Evolutionary conservation across 2,888 invertebrate genomes (phyloP).

Genomic region (Epistrophe eligans): DNA sequence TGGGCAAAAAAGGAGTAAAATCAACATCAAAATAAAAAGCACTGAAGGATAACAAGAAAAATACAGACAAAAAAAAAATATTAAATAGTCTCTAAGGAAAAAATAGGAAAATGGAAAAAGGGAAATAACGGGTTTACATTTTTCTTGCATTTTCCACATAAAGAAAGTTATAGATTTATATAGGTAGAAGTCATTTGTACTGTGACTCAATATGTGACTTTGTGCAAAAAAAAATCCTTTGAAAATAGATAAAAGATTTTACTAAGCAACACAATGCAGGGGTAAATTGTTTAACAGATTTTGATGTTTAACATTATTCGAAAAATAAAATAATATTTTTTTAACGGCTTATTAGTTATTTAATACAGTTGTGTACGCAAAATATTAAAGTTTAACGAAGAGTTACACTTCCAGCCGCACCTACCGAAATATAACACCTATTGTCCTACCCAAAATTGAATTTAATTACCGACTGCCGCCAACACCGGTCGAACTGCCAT

Average conservation of each 20-base stretch:
- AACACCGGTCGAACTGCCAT: no score
- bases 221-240: background rate
- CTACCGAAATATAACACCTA: no score
- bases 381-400: no score
- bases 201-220: slow-evolving; percentile 31
- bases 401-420: no score
- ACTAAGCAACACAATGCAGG: no score
- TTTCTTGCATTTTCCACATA: slow-evolving; percentile 75
- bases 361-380: no score
- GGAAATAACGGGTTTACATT: slow-evolving; percentile 75
- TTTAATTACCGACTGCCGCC: no score
- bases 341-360: no score
- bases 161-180: slow-evolving; percentile 74
- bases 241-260: background rate
- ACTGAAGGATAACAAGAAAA: slow-evolving; percentile 62
- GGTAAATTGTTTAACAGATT: no score
- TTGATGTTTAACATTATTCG: no score
- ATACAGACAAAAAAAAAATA: slow-evolving; percentile 34
- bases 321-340: no score
- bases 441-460: no score
- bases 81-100: slow-evolving; percentile 58
- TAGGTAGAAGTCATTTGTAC: slow-evolving; percentile 55
- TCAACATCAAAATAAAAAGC: slow-evolving; percentile 72
- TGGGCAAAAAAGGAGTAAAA: slow-evolving; percentile 50
- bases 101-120: slow-evolving; percentile 54